Conservation (phyloP, 2,797 vertebrate genomes). For the Gambelia wislizenii region DNA sequence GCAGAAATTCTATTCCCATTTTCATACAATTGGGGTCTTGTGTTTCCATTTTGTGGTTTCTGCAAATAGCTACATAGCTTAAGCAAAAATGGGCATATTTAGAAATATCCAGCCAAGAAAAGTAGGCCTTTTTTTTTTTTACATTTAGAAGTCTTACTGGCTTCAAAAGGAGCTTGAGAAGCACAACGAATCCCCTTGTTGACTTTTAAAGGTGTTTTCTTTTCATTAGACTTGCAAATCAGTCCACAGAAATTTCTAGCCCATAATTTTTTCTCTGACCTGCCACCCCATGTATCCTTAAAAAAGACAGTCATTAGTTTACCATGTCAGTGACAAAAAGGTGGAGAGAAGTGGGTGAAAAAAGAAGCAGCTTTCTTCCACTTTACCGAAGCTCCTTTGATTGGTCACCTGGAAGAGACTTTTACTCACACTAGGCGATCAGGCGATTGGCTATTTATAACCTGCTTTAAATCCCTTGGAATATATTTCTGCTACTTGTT, state of each 20-base stretch:
- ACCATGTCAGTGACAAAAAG: not conserved
- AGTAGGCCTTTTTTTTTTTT: constrained; percentile 4
- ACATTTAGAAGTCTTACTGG: constrained; percentile 40
- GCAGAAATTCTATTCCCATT: not conserved
- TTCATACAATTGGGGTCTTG: not conserved
- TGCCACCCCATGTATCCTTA: not conserved
- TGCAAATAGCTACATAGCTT: not conserved
- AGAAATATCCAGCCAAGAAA: not conserved
- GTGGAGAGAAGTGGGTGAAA: too few species aligned
- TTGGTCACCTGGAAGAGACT: not conserved
- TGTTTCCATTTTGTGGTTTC: constrained; percentile 7
- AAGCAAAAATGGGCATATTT: not conserved
- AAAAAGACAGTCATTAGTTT: not conserved
- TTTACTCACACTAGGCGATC: not conserved
- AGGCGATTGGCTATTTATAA: not conserved
- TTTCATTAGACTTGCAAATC: constrained; percentile 14
- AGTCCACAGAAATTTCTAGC: not conserved
- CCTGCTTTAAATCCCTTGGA: constrained; percentile 25
- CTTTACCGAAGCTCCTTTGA: not conserved
- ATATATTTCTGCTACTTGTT: constrained; percentile 25
- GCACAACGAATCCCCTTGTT: constrained; percentile 57
- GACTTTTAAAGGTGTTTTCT: not conserved
- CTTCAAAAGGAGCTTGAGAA: constrained; percentile 33
- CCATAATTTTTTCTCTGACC: constrained; percentile 2
- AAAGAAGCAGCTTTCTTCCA: constrained; percentile 4